Evolutionary conservation across 2,888 invertebrate genomes (phyloP).

Genomic region (Perithous albicinctus): DNA sequence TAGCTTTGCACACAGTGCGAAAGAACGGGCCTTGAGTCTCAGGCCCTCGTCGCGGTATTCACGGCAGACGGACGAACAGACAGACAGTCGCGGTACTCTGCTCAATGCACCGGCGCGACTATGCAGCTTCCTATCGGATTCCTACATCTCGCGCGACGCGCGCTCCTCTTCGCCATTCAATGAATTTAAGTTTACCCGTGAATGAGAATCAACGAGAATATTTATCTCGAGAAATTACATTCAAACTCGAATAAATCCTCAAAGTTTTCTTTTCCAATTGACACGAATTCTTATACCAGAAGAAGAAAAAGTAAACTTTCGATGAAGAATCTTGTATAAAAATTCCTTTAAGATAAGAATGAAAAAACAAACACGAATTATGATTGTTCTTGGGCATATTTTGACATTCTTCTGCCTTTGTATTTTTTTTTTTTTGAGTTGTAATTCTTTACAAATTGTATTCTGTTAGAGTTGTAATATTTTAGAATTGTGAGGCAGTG

Average conservation of each 20-base stretch:
- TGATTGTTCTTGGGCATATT: no score
- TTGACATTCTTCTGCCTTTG: no score
- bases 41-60: constrained; percentile 57
- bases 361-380: no score
- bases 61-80: constrained; percentile 58
- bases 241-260: background rate
- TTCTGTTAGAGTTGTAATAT: no score
- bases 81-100: constrained; percentile 58
- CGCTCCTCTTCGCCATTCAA: constrained; percentile 52
- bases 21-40: constrained; percentile 65
- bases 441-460: no score
- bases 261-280: background rate
- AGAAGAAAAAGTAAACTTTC: background rate
- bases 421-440: no score
- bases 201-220: constrained; percentile 57
- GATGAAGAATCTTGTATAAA: background rate
- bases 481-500: no score
- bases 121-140: constrained; percentile 64
- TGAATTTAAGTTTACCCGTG: constrained; percentile 57
- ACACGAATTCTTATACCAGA: background rate
- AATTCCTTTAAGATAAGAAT: background rate
- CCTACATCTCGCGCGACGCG: constrained; percentile 58
- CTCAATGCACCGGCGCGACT: constrained; percentile 61
- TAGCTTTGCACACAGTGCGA: constrained; percentile 49
- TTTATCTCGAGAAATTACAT: constrained; percentile 36